A percentile compares a stretch with the other conserved stretches of the same genome.
These are phyloP conservation scores for Pyralis farinalis DNA, from an alignment of 2,888 invertebrate genomes.

Conservation along the genomic window DNA sequence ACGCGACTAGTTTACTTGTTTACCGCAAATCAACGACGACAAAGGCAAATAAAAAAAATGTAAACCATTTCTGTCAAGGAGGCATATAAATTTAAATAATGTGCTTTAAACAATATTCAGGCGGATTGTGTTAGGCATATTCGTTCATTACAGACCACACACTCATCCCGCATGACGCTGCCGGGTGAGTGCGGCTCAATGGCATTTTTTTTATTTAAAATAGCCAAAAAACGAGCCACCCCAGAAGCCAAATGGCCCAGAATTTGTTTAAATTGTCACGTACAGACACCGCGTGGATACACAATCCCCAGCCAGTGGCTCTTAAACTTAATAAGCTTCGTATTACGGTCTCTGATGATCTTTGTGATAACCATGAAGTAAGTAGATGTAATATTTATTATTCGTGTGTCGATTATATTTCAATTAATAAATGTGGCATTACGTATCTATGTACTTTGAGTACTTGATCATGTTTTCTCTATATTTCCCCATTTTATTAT, in stretches of 20 bases:
- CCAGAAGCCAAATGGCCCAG: constrained; percentile 80
- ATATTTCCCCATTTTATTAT: too few species aligned
- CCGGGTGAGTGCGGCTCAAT: constrained; percentile 57
- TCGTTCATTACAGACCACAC: constrained; percentile 54
- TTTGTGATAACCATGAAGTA: too few species aligned
- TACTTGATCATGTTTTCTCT: too few species aligned
- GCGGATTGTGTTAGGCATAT: neutral
- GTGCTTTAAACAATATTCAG: neutral
- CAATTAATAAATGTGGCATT: too few species aligned
- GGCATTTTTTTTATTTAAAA: constrained; percentile 67
- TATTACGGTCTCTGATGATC: neutral
- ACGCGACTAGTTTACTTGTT: too few species aligned
- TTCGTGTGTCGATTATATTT: too few species aligned
- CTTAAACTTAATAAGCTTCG: constrained; percentile 36
- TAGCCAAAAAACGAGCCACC: constrained; percentile 70
- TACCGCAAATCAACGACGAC: too few species aligned
- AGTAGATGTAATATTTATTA: too few species aligned
- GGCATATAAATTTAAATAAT: neutral
- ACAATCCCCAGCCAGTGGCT: constrained; percentile 53
- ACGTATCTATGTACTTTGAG: too few species aligned
- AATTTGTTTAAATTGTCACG: constrained; percentile 82
- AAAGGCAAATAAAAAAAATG: too few species aligned
- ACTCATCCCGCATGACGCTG: constrained; percentile 67
- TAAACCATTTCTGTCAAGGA: too few species aligned
- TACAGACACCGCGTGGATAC: constrained; percentile 75